Evolutionary conservation across 2,113 vertebrate genomes (phyloP).

Genomic region (Rhinogobius similis): DNA sequence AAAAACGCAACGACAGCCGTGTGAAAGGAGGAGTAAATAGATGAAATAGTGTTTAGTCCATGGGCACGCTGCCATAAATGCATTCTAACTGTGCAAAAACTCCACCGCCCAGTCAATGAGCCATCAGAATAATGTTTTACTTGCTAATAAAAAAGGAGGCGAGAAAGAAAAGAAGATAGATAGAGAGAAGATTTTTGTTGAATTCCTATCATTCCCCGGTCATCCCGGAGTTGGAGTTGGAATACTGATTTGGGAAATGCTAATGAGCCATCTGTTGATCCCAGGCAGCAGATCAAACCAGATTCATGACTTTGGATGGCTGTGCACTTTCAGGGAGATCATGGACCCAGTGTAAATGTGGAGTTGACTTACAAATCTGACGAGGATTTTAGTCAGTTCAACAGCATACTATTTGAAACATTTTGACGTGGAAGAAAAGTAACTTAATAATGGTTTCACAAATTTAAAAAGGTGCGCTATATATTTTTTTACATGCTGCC

Average conservation of each 20-base stretch:
- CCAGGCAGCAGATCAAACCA: conserved; percentile 34
- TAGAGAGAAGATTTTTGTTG: conserved; percentile 34
- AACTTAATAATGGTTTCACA: too few relatives aligned
- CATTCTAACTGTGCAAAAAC: conserved; percentile 44
- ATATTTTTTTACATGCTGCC: too few relatives aligned
- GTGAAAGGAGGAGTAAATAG: conserved; percentile 52
- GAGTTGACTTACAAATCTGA: neutral
- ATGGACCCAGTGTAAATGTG: neutral
- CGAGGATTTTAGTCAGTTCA: neutral
- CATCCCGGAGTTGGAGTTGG: conserved; percentile 60
- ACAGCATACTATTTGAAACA: too few relatives aligned
- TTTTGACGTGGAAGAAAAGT: too few relatives aligned
- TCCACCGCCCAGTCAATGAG: conserved; percentile 41
- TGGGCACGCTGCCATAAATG: conserved; percentile 41
- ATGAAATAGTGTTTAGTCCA: conserved; percentile 24
- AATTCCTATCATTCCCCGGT: conserved; percentile 60
- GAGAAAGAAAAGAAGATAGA: neutral
- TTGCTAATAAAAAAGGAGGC: conserved; percentile 40
- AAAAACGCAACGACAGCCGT: neutral
- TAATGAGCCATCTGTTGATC: conserved; percentile 66
- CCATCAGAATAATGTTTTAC: conserved; percentile 47
- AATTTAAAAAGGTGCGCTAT: too few relatives aligned
- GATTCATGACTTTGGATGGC: conserved; percentile 26
- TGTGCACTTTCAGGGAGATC: conserved; percentile 15
- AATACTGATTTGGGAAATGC: conserved; percentile 62